phyloP scores from a whole-genome alignment of 92 coral and sea anemone genomes.

The Pocillopora grandis region DNA sequence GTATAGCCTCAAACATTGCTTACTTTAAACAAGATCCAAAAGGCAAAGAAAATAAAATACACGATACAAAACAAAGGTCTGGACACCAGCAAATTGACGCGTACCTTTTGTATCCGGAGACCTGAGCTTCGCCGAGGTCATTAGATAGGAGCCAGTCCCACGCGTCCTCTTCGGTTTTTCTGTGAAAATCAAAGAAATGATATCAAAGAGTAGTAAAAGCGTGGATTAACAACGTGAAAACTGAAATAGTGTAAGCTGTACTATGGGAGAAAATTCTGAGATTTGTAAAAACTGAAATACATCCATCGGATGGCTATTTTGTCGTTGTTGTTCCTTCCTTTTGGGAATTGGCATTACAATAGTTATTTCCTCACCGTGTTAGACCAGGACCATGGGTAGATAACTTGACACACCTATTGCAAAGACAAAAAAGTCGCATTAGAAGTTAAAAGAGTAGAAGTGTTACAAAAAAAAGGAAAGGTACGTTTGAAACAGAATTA shows the following conservation, averaged over 20 bases:
- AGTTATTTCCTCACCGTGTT: slow-evolving; percentile 56
- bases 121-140: slow-evolving; percentile 71
- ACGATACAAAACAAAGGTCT: background rate
- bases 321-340: too few relatives aligned
- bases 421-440: background rate
- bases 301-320: too few relatives aligned
- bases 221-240: background rate
- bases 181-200: background rate
- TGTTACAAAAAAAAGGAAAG: background rate
- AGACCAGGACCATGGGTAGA: slow-evolving; percentile 60
- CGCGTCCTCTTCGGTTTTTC: slow-evolving; percentile 53
- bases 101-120: slow-evolving; percentile 71
- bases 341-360: background rate
- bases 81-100: background rate
- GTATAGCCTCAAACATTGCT: background rate
- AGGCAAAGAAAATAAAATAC: too few relatives aligned
- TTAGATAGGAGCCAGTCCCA: slow-evolving; percentile 91
- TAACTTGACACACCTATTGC: slow-evolving; percentile 74
- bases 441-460: background rate
- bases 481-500: background rate
- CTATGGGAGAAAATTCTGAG: background rate
- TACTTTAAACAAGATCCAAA: too few relatives aligned
- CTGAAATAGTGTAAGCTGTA: background rate
- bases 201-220: background rate
- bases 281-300: background rate